A percentile compares a stretch with the other conserved stretches of the same genome.
phyloP scores from a whole-genome alignment of 1,140 invertebrate species.

The Bombus difficillimus region DNA sequence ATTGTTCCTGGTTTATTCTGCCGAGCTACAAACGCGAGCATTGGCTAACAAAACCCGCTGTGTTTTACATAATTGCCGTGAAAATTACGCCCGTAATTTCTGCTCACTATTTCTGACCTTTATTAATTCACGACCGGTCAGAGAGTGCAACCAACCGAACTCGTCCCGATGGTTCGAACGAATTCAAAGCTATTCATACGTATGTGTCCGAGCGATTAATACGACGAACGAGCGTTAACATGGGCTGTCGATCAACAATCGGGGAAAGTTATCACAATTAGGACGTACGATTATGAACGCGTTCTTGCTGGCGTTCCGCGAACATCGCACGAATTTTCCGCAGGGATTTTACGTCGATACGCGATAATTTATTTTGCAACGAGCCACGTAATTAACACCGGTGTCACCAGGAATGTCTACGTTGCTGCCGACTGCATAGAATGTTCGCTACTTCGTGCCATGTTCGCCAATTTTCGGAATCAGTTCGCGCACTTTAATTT shows the following conservation, averaged over 20 bases:
- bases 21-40: neutral
- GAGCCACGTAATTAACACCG: constrained; percentile 8
- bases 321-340: neutral
- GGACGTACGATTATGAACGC: neutral
- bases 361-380: neutral
- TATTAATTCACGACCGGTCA: constrained; percentile 22
- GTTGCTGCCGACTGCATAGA: neutral
- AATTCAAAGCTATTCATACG: neutral
- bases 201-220: constrained; percentile 13
- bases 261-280: neutral
- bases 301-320: neutral
- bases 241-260: neutral
- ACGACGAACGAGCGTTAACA: neutral
- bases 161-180: neutral
- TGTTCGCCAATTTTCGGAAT: neutral
- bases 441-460: no score
- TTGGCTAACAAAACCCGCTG: constrained; percentile 7
- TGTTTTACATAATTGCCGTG: constrained; percentile 53
- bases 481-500: neutral
- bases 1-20: constrained; percentile 19
- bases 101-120: constrained; percentile 39
- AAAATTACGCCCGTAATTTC: constrained; percentile 39
- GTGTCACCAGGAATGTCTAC: neutral
- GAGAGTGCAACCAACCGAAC: neutral
- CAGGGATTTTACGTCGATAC: neutral